A percentile compares a stretch with the other conserved stretches of the same genome.
Evolutionary conservation across 2,113 vertebrate species (phyloP).

Genomic region (Crotalus tigris): DNA sequence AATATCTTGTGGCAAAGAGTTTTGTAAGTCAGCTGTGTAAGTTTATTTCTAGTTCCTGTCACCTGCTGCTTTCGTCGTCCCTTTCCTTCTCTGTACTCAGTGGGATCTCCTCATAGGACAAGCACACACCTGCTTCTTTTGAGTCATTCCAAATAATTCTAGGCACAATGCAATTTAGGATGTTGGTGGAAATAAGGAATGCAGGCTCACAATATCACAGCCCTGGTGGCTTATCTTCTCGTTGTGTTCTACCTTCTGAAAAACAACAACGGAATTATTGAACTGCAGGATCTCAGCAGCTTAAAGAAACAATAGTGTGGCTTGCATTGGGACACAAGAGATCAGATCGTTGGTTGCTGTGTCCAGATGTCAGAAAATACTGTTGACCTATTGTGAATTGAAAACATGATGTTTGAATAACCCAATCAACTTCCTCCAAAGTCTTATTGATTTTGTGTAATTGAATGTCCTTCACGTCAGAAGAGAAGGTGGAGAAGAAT

Average conservation of each 20-base stretch:
- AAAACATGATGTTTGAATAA: not conserved
- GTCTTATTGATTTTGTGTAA: slow-evolving; percentile 3
- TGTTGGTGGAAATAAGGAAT: not conserved
- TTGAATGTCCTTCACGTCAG: not conserved
- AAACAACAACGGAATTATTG: not conserved
- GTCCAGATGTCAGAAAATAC: not conserved
- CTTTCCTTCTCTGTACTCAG: not conserved
- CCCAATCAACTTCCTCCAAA: not conserved
- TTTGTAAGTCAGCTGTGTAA: not conserved
- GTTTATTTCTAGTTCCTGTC: too few relatives aligned
- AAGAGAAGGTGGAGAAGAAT: not conserved
- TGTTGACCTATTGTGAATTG: not conserved
- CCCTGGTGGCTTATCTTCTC: not conserved
- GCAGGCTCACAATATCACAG: not conserved
- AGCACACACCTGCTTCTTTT: too few relatives aligned
- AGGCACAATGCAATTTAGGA: not conserved
- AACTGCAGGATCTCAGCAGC: not conserved
- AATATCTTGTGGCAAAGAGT: not conserved
- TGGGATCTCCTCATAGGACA: not conserved
- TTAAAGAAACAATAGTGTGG: not conserved
- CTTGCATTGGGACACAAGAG: not conserved
- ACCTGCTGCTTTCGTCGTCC: not conserved
- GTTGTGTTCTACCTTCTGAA: not conserved
- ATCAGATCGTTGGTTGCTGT: not conserved
- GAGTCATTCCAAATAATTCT: not conserved